Conservation (phyloP, 2,113 vertebrate species). For the Orycteropus afer region DNA sequence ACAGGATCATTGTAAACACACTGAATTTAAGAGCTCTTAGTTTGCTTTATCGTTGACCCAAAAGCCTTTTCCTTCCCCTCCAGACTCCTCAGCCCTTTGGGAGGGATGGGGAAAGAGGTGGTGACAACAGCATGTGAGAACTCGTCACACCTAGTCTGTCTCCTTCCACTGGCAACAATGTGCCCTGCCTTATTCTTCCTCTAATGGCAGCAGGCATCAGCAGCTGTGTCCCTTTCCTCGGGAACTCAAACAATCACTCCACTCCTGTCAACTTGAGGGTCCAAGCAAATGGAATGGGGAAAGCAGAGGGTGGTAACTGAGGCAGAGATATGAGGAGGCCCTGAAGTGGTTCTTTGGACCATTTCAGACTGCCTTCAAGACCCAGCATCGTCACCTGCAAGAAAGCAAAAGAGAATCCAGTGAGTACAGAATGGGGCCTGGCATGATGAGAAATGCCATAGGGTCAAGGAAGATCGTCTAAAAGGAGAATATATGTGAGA, state of each 20-base stretch:
- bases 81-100: not conserved
- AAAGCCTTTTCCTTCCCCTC: not conserved
- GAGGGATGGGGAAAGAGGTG: no score
- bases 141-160: not conserved
- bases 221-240: not conserved
- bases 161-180: not conserved
- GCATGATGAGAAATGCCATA: not conserved
- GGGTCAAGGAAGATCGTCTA: not conserved
- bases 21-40: not conserved
- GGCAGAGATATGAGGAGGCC: conserved; percentile 90
- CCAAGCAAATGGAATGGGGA: conserved; percentile 86
- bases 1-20: not conserved
- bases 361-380: conserved; percentile 82
- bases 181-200: not conserved
- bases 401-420: not conserved
- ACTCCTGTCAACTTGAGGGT: conserved; percentile 88
- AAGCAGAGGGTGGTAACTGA: conserved; percentile 62
- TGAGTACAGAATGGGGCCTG: not conserved
- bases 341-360: conserved; percentile 79
- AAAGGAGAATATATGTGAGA: not conserved
- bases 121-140: not conserved
- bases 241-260: conserved; percentile 57
- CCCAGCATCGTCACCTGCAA: conserved; percentile 92
- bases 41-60: not conserved
- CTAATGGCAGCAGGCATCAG: not conserved